A percentile compares a stretch with the other conserved stretches of the same genome.
phyloP scores from a whole-genome alignment of 1,140 invertebrate species.

The Dufourea novaeangliae region DNA sequence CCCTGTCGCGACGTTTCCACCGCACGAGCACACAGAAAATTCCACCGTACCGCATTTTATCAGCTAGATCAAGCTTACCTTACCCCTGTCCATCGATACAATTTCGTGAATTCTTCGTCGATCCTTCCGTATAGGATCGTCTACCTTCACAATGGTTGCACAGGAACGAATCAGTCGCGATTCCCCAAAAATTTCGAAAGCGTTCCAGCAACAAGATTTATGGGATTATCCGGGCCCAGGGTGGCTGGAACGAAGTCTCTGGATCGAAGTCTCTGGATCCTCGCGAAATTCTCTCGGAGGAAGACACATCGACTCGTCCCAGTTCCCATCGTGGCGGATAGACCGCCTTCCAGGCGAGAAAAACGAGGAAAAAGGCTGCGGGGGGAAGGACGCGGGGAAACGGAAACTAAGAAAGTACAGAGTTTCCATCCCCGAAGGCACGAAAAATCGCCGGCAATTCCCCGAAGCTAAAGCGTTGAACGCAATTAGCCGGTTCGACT shows the following conservation, averaged over 20 bases:
- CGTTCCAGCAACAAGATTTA: constrained; percentile 14
- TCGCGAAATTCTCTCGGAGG: too few species aligned
- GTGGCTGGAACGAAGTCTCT: too few species aligned
- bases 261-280: too few species aligned
- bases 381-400: background rate
- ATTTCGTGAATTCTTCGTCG: too few species aligned
- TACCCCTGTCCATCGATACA: too few species aligned
- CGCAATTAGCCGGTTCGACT: constrained; percentile 33
- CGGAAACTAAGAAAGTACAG: background rate
- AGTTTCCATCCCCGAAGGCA: constrained; percentile 17
- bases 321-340: constrained; percentile 21
- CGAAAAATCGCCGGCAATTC: constrained; percentile 33
- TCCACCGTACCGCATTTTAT: background rate
- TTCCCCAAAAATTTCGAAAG: background rate
- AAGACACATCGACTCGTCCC: too few species aligned
- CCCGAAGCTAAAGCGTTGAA: constrained; percentile 31
- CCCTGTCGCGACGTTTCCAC: constrained; percentile 5
- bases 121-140: too few species aligned
- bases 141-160: too few species aligned
- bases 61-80: constrained; percentile 8
- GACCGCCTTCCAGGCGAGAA: background rate
- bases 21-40: background rate
- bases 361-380: background rate
- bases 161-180: too few species aligned
- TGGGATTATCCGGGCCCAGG: background rate